Conservation (phyloP, 37 sponge, comb jelly and placozoan genomes). For the Chondrilla cf. caribensis region DNA sequence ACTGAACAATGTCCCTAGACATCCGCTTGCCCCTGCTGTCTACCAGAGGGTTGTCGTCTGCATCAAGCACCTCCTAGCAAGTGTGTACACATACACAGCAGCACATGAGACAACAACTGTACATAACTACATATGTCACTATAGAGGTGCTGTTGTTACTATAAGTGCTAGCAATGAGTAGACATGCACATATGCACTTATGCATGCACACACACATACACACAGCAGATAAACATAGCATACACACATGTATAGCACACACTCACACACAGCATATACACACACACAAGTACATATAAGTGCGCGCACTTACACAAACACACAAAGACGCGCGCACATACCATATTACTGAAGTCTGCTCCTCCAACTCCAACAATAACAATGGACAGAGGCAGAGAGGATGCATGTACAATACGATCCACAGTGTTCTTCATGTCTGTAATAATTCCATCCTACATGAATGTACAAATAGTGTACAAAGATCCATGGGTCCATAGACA, state of each 20-base stretch:
- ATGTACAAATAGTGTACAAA: too few relatives aligned
- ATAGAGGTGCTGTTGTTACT: background rate
- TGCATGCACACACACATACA: background rate
- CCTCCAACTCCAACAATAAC: conserved; percentile 89
- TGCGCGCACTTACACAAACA: background rate
- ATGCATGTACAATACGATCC: conserved; percentile 80
- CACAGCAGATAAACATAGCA: background rate
- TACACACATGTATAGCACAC: background rate
- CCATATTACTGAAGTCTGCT: conserved; percentile 91
- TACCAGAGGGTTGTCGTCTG: conserved; percentile 79
- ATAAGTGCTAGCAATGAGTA: too few relatives aligned
- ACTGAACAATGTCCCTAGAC: conserved; percentile 91
- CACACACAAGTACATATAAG: background rate
- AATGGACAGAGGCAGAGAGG: conserved; percentile 82
- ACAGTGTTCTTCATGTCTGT: conserved; percentile 79
- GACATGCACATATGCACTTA: too few relatives aligned
- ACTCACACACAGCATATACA: background rate
- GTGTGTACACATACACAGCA: background rate
- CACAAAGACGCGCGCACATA: too few relatives aligned
- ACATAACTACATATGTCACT: background rate
- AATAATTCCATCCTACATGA: conserved; percentile 79
- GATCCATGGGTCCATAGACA: background rate
- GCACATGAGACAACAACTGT: background rate
- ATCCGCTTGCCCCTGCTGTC: conserved; percentile 59
- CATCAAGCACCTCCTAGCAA: conserved; percentile 75